Conservation (phyloP, 1,140 invertebrate genomes). For the Sipha flava region DNA sequence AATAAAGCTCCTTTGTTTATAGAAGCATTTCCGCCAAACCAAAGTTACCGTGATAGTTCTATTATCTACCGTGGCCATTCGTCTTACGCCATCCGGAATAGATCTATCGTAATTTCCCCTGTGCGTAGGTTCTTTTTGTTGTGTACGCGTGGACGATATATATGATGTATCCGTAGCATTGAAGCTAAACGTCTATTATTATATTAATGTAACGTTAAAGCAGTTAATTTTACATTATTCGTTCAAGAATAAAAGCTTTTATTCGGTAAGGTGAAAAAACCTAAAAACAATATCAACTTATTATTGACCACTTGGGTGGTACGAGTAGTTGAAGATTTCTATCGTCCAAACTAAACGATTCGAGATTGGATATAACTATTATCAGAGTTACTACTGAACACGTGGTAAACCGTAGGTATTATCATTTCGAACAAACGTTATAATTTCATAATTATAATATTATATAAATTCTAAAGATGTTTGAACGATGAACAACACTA, state of each 20-base stretch:
- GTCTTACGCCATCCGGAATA: slow-evolving; percentile 5
- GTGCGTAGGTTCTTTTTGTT: neutral
- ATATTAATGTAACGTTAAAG: neutral
- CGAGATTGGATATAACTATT: neutral
- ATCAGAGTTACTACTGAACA: neutral
- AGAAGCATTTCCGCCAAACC: neutral
- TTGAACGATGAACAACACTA: too few relatives aligned
- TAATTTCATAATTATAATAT: neutral
- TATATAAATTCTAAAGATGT: too few relatives aligned
- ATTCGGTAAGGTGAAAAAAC: too few relatives aligned
- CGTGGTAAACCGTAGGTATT: neutral
- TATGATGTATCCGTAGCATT: neutral
- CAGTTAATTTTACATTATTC: too few relatives aligned
- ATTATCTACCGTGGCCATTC: neutral
- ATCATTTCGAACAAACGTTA: neutral
- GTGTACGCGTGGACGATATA: neutral
- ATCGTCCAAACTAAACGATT: neutral
- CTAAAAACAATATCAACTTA: neutral
- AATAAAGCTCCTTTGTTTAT: neutral
- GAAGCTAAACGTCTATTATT: neutral
- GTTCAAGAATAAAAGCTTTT: too few relatives aligned
- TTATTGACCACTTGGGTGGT: neutral
- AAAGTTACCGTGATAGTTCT: neutral
- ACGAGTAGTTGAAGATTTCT: neutral
- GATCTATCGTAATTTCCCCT: neutral